A percentile compares a stretch with the other conserved stretches of the same genome.
Evolutionary conservation across 1,140 invertebrate species (phyloP).

Genomic region (Tetragonula clypearis): DNA sequence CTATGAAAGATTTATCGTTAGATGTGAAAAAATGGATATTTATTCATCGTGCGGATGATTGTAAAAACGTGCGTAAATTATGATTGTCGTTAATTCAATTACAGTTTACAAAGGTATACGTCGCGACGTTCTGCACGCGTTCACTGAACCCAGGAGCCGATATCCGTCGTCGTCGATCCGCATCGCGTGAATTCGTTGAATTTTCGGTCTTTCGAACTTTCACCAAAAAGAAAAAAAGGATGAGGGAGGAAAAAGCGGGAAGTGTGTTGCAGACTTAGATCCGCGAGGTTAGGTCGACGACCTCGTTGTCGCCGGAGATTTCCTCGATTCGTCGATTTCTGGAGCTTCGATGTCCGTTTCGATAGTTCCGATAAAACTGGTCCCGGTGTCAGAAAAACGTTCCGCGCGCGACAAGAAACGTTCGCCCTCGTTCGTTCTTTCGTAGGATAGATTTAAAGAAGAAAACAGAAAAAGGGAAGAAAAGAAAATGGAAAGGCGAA

Average conservation of each 20-base stretch:
- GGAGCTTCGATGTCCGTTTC: neutral
- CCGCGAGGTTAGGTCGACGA: neutral
- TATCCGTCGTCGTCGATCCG: conserved; percentile 52
- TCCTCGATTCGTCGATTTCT: neutral
- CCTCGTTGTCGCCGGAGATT: neutral
- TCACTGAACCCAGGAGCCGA: conserved; percentile 37
- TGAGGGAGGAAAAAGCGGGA: neutral
- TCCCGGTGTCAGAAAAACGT: neutral
- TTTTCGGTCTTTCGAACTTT: no score
- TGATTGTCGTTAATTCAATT: conserved; percentile 80
- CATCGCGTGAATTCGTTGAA: neutral
- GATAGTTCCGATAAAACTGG: neutral
- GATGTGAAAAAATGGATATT: conserved; percentile 79
- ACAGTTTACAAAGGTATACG: conserved; percentile 73
- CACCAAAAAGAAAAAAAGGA: no score
- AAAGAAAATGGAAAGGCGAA: neutral
- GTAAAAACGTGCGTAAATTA: conserved; percentile 73
- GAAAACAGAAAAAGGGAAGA: rapidly evolving
- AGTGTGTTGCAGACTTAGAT: neutral
- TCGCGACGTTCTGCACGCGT: conserved; percentile 74
- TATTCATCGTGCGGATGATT: conserved; percentile 80
- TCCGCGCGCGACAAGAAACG: neutral
- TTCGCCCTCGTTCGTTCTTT: neutral
- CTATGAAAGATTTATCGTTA: conserved; percentile 79
- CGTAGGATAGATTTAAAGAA: neutral